Evolutionary conservation across 2,113 vertebrate genomes (phyloP), one percentile per base, ranked within the genome.

Genomic region (Rafetus swinhoei): DNA sequence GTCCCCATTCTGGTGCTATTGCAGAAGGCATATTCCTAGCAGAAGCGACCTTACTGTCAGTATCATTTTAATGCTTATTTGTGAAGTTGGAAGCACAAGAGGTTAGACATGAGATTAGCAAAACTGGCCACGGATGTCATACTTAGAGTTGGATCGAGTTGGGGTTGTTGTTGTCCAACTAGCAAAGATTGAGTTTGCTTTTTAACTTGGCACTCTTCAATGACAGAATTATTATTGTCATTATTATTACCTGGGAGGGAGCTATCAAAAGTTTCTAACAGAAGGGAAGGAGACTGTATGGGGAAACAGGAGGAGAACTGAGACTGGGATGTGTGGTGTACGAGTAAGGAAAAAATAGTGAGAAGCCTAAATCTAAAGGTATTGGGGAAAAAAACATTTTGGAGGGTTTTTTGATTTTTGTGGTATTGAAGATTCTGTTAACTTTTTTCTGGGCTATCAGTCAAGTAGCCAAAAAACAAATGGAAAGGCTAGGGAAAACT

Each of bases 101-200:
- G 2, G 1, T 2, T 2, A 0, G 3, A 27, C 14, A 1, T 2
- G 2, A 9, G 2, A 9, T 74, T 2, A 9, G 18, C 52, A 59
- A 60, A 55, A 59, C 9, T 13, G 24, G 52, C 32, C 62, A 39
- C 76, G 60, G 22, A 52, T 86, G 18, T 45, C n/a, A 80, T 81
- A 10, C 16, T 85, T 60, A 24, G 9, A 27, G 29, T 65, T 65
- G 29, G 29, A 65, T 27, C 32, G 60, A 57, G 18, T 52, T 89
- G 72, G n/a, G 83, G 52, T 83, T 54, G 22, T 87, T 81, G 12
- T 74, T 35, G 45, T 57, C 25, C 56, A 29, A 29, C 29, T 56
- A 77, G 59, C 29, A 72, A n/a, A 15, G 54, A 53, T 13, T 50
- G 39, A 24, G 39, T 1, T 57, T 65, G 7, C 6, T 65, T 27